Percentiles rank a stretch among this genome's conserved stretches.
Conservation (phyloP, 2,113 vertebrate species). For the Stegostoma tigrinum region DNA sequence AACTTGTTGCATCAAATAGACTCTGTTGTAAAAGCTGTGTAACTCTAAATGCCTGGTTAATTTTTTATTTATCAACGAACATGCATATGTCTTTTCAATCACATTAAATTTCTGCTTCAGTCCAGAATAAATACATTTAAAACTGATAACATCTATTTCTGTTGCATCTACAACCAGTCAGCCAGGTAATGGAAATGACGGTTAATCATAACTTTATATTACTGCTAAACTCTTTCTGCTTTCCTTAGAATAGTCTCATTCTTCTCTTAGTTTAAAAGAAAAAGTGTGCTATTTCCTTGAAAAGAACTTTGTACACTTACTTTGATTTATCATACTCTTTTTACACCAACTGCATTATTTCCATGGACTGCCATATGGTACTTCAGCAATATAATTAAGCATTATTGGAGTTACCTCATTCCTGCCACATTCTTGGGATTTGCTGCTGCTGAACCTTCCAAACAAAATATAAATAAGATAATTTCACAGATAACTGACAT, state of each 20-base stretch:
- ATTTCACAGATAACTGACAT: background rate
- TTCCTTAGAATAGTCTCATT: slow-evolving; percentile 14
- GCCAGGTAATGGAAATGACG: background rate
- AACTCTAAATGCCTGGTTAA: too few species aligned
- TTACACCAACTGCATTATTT: slow-evolving; percentile 12
- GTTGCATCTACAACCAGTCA: background rate
- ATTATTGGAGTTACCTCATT: background rate
- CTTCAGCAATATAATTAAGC: background rate
- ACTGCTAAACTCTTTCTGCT: background rate
- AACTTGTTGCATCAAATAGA: background rate
- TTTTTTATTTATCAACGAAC: too few species aligned
- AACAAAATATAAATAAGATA: slow-evolving; percentile 24
- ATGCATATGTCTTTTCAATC: background rate
- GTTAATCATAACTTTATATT: background rate
- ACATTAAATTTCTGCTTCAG: background rate
- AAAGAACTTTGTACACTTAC: background rate
- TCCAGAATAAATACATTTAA: background rate
- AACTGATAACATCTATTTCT: background rate
- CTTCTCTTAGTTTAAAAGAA: slow-evolving; percentile 5
- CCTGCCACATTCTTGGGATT: background rate
- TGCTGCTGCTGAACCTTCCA: background rate
- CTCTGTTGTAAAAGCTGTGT: background rate
- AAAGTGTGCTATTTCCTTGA: background rate
- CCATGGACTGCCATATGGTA: background rate
- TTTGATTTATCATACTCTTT: background rate